Conservation (phyloP, 2,797 vertebrate genomes). For the Mormyrus proboscirostris region DNA sequence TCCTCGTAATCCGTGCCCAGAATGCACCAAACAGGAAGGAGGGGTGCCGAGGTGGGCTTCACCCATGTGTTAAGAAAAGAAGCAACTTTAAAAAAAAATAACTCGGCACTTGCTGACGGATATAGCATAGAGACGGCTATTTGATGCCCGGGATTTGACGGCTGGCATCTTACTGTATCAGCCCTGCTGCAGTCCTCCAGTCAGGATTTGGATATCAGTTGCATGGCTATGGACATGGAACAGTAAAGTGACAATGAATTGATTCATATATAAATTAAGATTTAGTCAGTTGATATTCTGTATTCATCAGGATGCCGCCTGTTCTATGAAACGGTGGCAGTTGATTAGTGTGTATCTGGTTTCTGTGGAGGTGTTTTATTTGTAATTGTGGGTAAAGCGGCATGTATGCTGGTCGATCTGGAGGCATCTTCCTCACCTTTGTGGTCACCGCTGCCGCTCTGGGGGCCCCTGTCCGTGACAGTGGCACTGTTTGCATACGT, state of each 20-base stretch:
- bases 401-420: neutral
- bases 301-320: neutral
- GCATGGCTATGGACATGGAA: neutral
- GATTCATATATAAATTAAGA: neutral
- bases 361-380: neutral
- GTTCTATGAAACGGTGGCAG: neutral
- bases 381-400: neutral
- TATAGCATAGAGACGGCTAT: neutral
- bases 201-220: neutral
- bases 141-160: neutral
- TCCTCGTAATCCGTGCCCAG: neutral
- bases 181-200: neutral
- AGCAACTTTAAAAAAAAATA: neutral
- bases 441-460: neutral
- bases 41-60: no score
- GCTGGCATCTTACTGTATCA: neutral
- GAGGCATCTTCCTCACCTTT: neutral
- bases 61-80: neutral
- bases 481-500: neutral
- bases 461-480: neutral
- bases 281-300: neutral
- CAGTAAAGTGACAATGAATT: neutral
- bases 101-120: neutral
- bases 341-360: neutral
- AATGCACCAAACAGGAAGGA: neutral